Conservation (phyloP, 2,797 vertebrate genomes). For the Lagorchestes hirsutus region DNA sequence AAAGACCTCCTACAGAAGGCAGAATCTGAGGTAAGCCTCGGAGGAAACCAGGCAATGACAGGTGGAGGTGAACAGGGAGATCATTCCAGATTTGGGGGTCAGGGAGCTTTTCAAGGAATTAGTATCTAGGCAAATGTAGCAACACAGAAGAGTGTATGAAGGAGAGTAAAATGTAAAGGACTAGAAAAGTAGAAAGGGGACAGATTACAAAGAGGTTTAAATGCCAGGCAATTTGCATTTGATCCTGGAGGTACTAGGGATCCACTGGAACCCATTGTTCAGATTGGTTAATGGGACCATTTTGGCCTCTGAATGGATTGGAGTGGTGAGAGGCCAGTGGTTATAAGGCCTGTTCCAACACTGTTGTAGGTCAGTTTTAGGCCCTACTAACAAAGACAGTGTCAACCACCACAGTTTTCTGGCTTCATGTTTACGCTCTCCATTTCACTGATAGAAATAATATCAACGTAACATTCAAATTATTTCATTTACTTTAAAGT, state of each 20-base stretch:
- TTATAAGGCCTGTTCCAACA: neutral
- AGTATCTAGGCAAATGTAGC: neutral
- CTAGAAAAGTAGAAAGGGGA: too few species aligned
- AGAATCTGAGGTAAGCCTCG: neutral
- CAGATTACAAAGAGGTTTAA: too few species aligned
- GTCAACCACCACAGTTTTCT: rapidly evolving
- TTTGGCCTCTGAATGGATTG: too few species aligned
- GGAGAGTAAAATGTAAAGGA: too few species aligned
- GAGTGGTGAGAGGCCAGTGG: neutral
- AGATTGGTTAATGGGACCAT: too few species aligned
- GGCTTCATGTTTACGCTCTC: rapidly evolving
- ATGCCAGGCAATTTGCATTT: too few species aligned
- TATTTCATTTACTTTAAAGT: neutral
- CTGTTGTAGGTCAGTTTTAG: rapidly evolving
- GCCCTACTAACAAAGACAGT: neutral
- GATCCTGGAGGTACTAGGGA: too few species aligned
- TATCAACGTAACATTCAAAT: neutral
- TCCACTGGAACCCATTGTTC: too few species aligned
- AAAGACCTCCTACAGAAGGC: too few species aligned
- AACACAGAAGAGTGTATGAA: neutral
- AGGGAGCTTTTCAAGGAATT: neutral
- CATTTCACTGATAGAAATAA: neutral
- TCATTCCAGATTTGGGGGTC: neutral
- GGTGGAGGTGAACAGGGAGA: neutral
- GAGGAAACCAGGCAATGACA: neutral